phyloP scores from a whole-genome alignment of 2,888 invertebrate genomes.

The Operophtera brumata region DNA sequence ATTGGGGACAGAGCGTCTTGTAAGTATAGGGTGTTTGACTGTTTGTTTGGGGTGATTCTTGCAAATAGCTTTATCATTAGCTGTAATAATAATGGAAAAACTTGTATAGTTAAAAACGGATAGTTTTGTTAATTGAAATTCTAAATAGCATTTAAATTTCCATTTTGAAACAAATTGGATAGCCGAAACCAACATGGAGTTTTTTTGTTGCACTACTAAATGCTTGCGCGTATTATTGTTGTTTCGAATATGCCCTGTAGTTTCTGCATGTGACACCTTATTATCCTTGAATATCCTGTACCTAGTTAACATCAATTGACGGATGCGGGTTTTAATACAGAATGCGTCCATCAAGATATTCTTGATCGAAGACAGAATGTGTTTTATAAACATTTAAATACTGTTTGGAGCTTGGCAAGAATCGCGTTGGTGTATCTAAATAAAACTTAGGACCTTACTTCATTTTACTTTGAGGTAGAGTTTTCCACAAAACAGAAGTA shows the following conservation, averaged over 20 bases:
- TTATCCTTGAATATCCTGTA: conserved; percentile 16
- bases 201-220: too few species aligned
- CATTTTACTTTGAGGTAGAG: not conserved
- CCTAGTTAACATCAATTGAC: conserved; percentile 52
- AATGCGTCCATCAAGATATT: too few species aligned
- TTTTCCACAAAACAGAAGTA: not conserved
- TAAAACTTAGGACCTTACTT: not conserved
- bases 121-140: too few species aligned
- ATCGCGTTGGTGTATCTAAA: conserved; percentile 10
- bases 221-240: too few species aligned
- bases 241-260: too few species aligned
- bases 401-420: conserved; percentile 24
- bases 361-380: too few species aligned
- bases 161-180: too few species aligned
- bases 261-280: conserved; percentile 42
- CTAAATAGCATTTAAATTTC: too few species aligned
- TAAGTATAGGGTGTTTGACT: conserved; percentile 48
- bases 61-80: conserved; percentile 10
- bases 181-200: too few species aligned
- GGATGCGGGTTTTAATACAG: conserved; percentile 63
- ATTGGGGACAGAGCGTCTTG: conserved; percentile 60
- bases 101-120: too few species aligned
- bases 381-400: conserved; percentile 69
- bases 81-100: not conserved
- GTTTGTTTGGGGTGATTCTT: conserved; percentile 31